Evolutionary conservation across 1,140 invertebrate genomes (phyloP), one percentile per base, ranked within the genome.

Genomic region (Gonatopus flavifemur): DNA sequence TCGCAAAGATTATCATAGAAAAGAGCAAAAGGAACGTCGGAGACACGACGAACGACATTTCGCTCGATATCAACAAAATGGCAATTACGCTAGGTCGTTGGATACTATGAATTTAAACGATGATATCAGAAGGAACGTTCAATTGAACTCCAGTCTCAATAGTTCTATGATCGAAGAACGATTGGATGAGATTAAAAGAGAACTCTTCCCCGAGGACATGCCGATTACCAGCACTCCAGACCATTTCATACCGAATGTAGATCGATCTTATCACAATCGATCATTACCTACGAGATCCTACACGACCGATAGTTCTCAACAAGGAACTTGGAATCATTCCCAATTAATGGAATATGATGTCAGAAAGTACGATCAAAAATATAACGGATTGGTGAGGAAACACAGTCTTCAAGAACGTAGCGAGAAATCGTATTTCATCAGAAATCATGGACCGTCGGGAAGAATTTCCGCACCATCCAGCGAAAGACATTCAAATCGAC

Each of bases 81-180:
- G 74, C 0, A 71, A 74, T 52, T 76, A 75, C 24, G 72, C 70
- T 0, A 62, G 70, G 31, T 76, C 71, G 0, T 66, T 70, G n/a
- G 74, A 76, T 33, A 70, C 71, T 21, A 70, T 75, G 70, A 74
- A 76, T 31, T 43, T 75, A 21, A 75, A 75, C 40, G 74, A 76
- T 25, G 74, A 76, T 15, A 75, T 76, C 5, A 70, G 64, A 33
- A 63, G 69, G n/a, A 76, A 76, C 25, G 72, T 76, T 2, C 69
- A 70, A 15, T 46, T 75, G 5, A 70, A 76, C 45, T 66, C 67
- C n/a, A 75, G 69, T 18, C 24, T 70, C 19, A 73, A 72, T 32
- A 66, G 63, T 22, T 67, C 70, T 0, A 62, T 72, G 8, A 59
- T 62, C 10, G 72, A 76, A n/a, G 71, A 72, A 28, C 66, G 69